A percentile compares a stretch with the other conserved stretches of the same genome.
These are phyloP conservation scores for Drosophila nannoptera DNA, from an alignment of 1,140 invertebrate genomes.

Conservation along the genomic window DNA sequence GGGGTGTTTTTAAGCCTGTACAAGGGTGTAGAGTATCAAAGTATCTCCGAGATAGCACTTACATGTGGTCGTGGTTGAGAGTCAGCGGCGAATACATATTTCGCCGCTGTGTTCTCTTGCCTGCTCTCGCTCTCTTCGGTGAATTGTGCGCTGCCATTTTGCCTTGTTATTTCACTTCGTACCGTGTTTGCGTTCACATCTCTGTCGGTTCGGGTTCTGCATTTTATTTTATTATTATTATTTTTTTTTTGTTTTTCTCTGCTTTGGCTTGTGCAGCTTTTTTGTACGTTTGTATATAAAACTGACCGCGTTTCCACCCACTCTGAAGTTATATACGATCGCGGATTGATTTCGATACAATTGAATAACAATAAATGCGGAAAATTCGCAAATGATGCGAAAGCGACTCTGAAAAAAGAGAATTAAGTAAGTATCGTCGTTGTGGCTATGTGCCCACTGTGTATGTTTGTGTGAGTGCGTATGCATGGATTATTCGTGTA, in stretches of 20 bases:
- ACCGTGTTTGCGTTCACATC: slow-evolving; percentile 76
- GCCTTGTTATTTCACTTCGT: slow-evolving; percentile 74
- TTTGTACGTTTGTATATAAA: slow-evolving; percentile 46
- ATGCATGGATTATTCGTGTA: slow-evolving; percentile 21
- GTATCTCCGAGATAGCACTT: slow-evolving; percentile 35
- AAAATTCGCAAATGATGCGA: slow-evolving; percentile 72
- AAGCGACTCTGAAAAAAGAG: slow-evolving; percentile 58
- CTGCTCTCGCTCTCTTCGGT: slow-evolving; percentile 52
- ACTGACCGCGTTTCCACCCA: slow-evolving; percentile 42
- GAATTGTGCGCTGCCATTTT: slow-evolving; percentile 53
- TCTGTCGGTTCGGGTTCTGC: slow-evolving; percentile 73
- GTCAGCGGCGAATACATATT: slow-evolving; percentile 51
- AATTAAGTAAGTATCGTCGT: slow-evolving; percentile 69
- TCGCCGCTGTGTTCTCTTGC: slow-evolving; percentile 40
- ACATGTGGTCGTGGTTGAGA: slow-evolving; percentile 34
- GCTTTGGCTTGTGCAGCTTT: slow-evolving; percentile 60
- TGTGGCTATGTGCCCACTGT: slow-evolving; percentile 55
- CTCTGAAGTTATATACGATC: slow-evolving; percentile 31
- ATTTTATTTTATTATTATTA: slow-evolving; percentile 77
- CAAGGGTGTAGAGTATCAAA: slow-evolving; percentile 20
- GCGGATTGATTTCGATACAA: slow-evolving; percentile 43
- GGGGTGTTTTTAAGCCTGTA: slow-evolving; percentile 2
- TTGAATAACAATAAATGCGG: slow-evolving; percentile 63
- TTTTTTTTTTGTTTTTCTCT: slow-evolving; percentile 73
- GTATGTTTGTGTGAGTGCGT: slow-evolving; percentile 37